These are phyloP conservation scores for Drosophila lacertosa DNA, from an alignment of 1,140 invertebrate genomes.

Conservation along the genomic window DNA sequence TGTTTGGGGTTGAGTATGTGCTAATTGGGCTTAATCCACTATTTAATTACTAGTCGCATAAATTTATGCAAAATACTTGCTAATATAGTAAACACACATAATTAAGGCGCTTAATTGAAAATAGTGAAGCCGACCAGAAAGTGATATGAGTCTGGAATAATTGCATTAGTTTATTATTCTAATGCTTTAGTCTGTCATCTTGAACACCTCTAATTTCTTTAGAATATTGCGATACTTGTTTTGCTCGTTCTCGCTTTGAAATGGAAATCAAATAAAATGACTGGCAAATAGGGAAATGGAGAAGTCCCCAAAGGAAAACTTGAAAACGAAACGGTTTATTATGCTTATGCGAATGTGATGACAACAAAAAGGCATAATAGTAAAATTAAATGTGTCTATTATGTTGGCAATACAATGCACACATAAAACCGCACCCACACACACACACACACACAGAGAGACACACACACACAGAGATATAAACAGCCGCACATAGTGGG, in stretches of 20 bases:
- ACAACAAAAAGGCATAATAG: slow-evolving; percentile 82
- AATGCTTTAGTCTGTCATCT: background rate
- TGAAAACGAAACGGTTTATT: slow-evolving; percentile 79
- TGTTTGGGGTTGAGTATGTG: background rate
- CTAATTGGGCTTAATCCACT: slow-evolving; percentile 42
- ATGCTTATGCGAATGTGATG: slow-evolving; percentile 81
- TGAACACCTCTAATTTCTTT: slow-evolving; percentile 52
- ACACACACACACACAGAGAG: slow-evolving; percentile 17
- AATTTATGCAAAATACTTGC: slow-evolving; percentile 62
- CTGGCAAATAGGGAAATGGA: slow-evolving; percentile 68
- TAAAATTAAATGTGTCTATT: slow-evolving; percentile 83
- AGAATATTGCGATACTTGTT: slow-evolving; percentile 21
- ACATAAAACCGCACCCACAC: slow-evolving; percentile 72
- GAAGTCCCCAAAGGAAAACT: slow-evolving; percentile 55
- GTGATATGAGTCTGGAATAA: background rate
- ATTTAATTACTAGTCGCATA: slow-evolving; percentile 49
- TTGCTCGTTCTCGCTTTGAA: slow-evolving; percentile 23
- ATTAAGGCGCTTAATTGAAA: background rate
- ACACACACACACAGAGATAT: slow-evolving; percentile 11
- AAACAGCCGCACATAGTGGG: slow-evolving; percentile 13
- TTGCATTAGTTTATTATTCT: background rate
- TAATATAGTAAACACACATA: no score
- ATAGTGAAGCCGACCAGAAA: background rate
- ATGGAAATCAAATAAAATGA: slow-evolving; percentile 74
- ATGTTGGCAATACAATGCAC: slow-evolving; percentile 79